Base-by-base conservation (phyloP, 1,140 invertebrate species). In the Brachystomella parvula region DNA sequence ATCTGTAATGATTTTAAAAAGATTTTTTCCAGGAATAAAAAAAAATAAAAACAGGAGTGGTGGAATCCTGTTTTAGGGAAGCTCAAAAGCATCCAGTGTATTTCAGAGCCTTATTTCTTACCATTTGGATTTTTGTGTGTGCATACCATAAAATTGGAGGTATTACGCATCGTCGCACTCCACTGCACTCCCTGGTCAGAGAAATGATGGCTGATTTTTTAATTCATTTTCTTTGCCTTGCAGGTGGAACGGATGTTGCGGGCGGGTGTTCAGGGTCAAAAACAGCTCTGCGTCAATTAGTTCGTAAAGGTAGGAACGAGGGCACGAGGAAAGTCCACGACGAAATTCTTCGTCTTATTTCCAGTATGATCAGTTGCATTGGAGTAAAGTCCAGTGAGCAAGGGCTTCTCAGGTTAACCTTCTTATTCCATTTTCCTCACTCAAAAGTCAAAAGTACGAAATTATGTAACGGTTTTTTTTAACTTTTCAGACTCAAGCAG, bases 401-500 rank as follows among this genome's bases (percentile, higher is more conserved):
- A 74, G 81, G 79, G 61, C 70, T 84, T 19, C 75, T 84, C 17
- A 79, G 76, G 82, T 83, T 61, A 58, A 35, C 21, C 1, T 47
- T 66, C 49, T 31, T 65, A 32, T 28, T 56, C 9, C n/a, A 21
- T 6, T 32, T 63, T 47, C 6, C 31, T 57, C 65, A 35, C n/a
- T 39, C 26, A 68, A n/a, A 17, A 53, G 9, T 53, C 6, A 12
- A 53, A 53, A 53, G 56, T 67, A 64, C 32, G 26, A 32, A 64
- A 44, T 28, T 44, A 61, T 39, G 62, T 49, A 53, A 31, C n/a
- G 47, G 26, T 6, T 49, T 47, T 19, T 19, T 47, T 64, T 47
- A 56, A 29, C 1, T 32, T 68, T 65, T 58, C 75, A 85, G 90
- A 73, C 78, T 96, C 69, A 95, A 95, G 75, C 93, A 97, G 77